A percentile compares a stretch with the other conserved stretches of the same genome.
phyloP scores from a whole-genome alignment of 2,888 invertebrate genomes.

The Imbricaverruca yamaguchii region DNA sequence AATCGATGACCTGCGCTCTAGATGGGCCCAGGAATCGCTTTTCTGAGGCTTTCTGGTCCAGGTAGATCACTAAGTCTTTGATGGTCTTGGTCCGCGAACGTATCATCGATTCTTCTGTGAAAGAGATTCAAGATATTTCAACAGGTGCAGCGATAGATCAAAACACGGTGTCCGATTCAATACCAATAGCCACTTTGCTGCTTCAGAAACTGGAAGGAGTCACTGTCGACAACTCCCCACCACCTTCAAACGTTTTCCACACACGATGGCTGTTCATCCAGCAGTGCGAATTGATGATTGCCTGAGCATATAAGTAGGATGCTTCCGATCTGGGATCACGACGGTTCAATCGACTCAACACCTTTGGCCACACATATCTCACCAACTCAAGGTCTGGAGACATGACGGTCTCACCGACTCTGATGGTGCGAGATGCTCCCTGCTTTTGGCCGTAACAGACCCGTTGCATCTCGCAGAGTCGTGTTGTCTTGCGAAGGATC shows the following conservation, averaged over 20 bases:
- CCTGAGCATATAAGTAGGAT: not conserved
- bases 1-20: constrained; percentile 42
- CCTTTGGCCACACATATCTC: not conserved
- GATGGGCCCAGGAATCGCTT: constrained; percentile 23
- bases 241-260: not conserved
- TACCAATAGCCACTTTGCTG: not conserved
- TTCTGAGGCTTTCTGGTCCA: constrained; percentile 48
- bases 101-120: constrained; percentile 59
- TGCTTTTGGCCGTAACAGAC: constrained; percentile 75
- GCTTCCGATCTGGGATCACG: too few species aligned
- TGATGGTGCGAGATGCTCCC: constrained; percentile 62
- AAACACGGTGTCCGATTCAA: not conserved
- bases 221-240: not conserved
- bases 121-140: not conserved
- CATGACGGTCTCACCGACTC: constrained; percentile 47
- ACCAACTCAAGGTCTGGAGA: not conserved
- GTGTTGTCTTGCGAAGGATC: constrained; percentile 50
- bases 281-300: not conserved
- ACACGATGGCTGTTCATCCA: not conserved
- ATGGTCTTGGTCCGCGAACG: constrained; percentile 61
- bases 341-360: not conserved
- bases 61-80: constrained; percentile 56
- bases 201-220: not conserved
- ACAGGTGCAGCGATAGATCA: not conserved
- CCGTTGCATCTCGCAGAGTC: constrained; percentile 83